phyloP scores from a whole-genome alignment of 2,797 vertebrate species.

The Synanceia verrucosa region DNA sequence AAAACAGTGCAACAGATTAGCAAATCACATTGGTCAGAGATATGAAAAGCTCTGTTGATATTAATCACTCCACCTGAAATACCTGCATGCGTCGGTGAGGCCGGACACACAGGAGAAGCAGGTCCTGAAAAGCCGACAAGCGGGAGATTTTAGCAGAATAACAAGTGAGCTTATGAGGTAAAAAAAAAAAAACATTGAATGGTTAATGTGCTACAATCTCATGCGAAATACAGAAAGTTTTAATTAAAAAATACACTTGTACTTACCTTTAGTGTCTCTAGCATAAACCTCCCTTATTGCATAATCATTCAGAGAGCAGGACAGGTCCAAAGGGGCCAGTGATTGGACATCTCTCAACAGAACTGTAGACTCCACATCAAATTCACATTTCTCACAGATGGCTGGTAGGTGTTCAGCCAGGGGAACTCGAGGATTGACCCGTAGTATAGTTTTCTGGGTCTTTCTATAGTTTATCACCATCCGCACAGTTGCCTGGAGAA shows the following conservation, averaged over 20 bases:
- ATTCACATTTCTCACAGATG: conserved; percentile 97
- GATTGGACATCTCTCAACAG: conserved; percentile 88
- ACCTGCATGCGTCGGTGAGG: conserved; percentile 75
- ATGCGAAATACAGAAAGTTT: neutral
- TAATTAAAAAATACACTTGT: neutral
- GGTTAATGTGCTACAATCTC: neutral
- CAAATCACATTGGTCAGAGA: neutral
- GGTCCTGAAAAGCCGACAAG: conserved; percentile 53
- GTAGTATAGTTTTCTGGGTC: conserved; percentile 94
- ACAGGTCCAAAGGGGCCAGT: conserved; percentile 87
- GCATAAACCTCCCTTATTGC: conserved; percentile 94
- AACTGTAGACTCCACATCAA: conserved; percentile 86
- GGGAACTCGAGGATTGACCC: conserved; percentile 90
- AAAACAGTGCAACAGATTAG: neutral
- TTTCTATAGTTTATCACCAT: conserved; percentile 96
- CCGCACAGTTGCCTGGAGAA: conserved; percentile 91
- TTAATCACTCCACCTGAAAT: conserved; percentile 14
- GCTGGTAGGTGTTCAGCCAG: conserved; percentile 86
- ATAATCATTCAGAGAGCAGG: conserved; percentile 91
- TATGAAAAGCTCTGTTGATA: neutral
- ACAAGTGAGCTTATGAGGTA: neutral
- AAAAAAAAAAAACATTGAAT: neutral
- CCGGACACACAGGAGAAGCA: conserved; percentile 54
- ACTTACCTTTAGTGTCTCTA: conserved; percentile 89
- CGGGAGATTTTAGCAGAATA: conserved; percentile 12